A percentile compares a stretch with the other conserved stretches of the same genome.
Conservation (phyloP, 2,888 invertebrate genomes). For the Steromphala cineraria region DNA sequence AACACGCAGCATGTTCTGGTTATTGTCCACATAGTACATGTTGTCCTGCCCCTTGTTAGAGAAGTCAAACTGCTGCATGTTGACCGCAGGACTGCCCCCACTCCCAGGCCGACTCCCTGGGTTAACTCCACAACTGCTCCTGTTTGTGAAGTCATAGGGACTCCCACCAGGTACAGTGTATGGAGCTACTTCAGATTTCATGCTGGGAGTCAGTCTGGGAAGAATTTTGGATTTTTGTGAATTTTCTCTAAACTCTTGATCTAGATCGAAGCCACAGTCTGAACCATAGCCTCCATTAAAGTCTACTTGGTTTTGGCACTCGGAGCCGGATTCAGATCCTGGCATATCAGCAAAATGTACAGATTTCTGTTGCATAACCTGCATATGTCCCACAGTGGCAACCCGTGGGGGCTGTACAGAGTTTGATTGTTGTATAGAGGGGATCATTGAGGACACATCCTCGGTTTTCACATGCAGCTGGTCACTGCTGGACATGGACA, state of each 20-base stretch:
- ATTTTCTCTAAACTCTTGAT: conserved; percentile 57
- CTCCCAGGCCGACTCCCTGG: conserved; percentile 12
- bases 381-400: conserved; percentile 22
- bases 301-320: conserved; percentile 30
- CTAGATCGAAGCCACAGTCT: conserved; percentile 56
- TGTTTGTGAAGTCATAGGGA: conserved; percentile 36
- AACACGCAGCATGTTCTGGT: conserved; percentile 53
- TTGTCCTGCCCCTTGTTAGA: conserved; percentile 25
- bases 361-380: conserved; percentile 47
- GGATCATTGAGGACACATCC: conserved; percentile 14
- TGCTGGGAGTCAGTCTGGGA: conserved; percentile 56
- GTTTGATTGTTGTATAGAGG: conserved; percentile 13
- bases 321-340: conserved; percentile 7
- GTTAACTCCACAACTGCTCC: conserved; percentile 39
- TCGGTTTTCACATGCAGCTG: conserved; percentile 4
- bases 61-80: conserved; percentile 51
- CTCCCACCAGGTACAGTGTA: conserved; percentile 65
- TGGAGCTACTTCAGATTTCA: conserved; percentile 66
- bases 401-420: conserved; percentile 10
- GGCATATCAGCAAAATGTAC: conserved; percentile 60
- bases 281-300: conserved; percentile 33
- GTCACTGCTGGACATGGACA: conserved; percentile 28
- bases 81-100: conserved; percentile 28
- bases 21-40: conserved; percentile 49
- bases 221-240: conserved; percentile 65